These are phyloP conservation scores for Coreoperca whiteheadi DNA, from an alignment of 2,113 vertebrate genomes.

Conservation along the genomic window DNA sequence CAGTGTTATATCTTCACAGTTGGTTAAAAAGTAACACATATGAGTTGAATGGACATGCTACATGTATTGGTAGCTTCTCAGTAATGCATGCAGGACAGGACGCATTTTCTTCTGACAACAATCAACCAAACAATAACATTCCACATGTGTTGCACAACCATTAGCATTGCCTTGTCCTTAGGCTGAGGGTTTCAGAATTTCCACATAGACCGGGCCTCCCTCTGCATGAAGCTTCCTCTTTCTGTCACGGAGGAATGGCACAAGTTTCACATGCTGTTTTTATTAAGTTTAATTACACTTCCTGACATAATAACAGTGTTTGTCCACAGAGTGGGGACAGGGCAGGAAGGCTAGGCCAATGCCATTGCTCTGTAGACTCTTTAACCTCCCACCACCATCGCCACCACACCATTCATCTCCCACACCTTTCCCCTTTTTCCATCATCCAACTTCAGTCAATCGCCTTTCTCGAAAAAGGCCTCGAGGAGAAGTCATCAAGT, in stretches of 20 bases:
- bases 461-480: constrained; percentile 50
- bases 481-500: constrained; percentile 68
- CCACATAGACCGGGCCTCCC: neutral
- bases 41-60: neutral
- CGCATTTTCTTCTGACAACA: constrained; percentile 27
- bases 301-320: constrained; percentile 64
- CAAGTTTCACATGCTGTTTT: constrained; percentile 67
- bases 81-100: constrained; percentile 32
- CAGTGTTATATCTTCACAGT: neutral
- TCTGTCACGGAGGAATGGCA: constrained; percentile 23
- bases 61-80: neutral
- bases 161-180: neutral
- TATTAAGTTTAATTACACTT: constrained; percentile 71
- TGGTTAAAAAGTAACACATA: neutral
- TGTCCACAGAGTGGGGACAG: constrained; percentile 46
- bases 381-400: constrained; percentile 7
- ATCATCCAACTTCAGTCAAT: constrained; percentile 49
- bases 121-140: constrained; percentile 45
- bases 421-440: constrained; percentile 8
- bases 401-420: constrained; percentile 25
- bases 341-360: constrained; percentile 31
- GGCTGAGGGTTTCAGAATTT: neutral
- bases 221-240: constrained; percentile 13
- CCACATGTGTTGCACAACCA: constrained; percentile 41
- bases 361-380: constrained; percentile 28